A percentile compares a stretch with the other conserved stretches of the same genome.
Evolutionary conservation across 1,140 invertebrate species (phyloP).

Genomic region (Diabrotica virgifera): DNA sequence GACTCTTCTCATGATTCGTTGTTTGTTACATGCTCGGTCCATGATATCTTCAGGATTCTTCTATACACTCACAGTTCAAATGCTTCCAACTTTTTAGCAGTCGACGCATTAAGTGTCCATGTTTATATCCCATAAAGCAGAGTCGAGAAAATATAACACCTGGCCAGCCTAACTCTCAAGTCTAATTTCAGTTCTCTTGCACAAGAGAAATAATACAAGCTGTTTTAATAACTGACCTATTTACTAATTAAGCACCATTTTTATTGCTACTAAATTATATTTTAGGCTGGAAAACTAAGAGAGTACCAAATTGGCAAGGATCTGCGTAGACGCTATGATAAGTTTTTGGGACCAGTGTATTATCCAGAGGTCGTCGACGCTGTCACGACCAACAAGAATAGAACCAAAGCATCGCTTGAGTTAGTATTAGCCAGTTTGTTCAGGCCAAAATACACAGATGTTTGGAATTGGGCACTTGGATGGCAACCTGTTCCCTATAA

Average conservation of each 20-base stretch:
- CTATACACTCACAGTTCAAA: too few relatives aligned
- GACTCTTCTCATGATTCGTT: too few relatives aligned
- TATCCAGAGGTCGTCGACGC: conserved; percentile 54
- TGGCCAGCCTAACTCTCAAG: too few relatives aligned
- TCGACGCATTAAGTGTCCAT: too few relatives aligned
- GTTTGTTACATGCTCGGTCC: too few relatives aligned
- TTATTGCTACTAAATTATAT: not conserved
- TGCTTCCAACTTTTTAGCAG: too few relatives aligned
- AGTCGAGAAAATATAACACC: too few relatives aligned
- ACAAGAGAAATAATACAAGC: too few relatives aligned
- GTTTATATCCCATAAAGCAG: too few relatives aligned
- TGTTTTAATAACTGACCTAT: not conserved
- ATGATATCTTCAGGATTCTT: too few relatives aligned
- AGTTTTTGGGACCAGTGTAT: conserved; percentile 53
- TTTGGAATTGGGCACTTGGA: conserved; percentile 55
- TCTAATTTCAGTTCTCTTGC: too few relatives aligned
- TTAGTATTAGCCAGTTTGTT: conserved; percentile 56
- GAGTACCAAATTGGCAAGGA: conserved; percentile 62
- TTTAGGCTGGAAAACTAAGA: conserved; percentile 38
- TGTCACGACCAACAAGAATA: conserved; percentile 48
- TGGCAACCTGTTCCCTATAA: conserved; percentile 76
- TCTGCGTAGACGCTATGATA: conserved; percentile 59
- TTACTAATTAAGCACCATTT: not conserved
- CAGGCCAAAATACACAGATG: conserved; percentile 46
- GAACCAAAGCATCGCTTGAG: conserved; percentile 59